Evolutionary conservation across 2,888 invertebrate species (phyloP), one percentile per base, ranked within the genome.

Genomic region (Ctenicera cuprea): DNA sequence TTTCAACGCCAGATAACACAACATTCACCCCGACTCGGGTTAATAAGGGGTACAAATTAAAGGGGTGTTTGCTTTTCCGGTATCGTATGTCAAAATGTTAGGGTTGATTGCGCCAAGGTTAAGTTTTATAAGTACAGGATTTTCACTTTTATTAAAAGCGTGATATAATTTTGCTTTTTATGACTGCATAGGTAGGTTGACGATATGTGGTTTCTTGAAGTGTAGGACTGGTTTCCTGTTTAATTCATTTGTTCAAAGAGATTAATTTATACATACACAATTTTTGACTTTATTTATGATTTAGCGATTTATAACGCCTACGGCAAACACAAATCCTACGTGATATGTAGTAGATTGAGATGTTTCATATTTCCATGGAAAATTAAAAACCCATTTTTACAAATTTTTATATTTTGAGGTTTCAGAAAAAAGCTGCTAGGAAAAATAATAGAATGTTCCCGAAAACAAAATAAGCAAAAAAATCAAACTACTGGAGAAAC

Each of bases 1-100:
- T 70, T 64, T 73, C 38, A 61, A 54, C n/a, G 59, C 11, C 16
- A 22, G 73, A 73, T 73, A 70, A 70, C 7, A 16, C 14, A 30
- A 57, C 65, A 48, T 50, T 50, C 20, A 16, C 26, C 66, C 52
- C 66, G 9, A 48, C 18, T 43, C 41, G 9, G 14, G n/a, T 9
- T 18, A 33, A 30, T 26, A 48, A n/a, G 45, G 38, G 38, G 20
- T 33, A 26, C 18, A 37, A 43, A 66, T 66, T 66, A 41, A 45
- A 45, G 30, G 48, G 52, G 22, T 12, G 52, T 38, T 20, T n/a
- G 41, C 22, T 57, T 67, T 67, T 59, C 67, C 67, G 67, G 43
- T 67, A 30, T 54, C 54, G 54, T 7, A 14, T 54, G 11, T 30
- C 54, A 54, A n/a, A 30, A 54, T 4, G 54, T 16, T 41, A 5